These are phyloP conservation scores for Philonicus albiceps DNA, from an alignment of 2,888 invertebrate genomes.

Conservation along the genomic window DNA sequence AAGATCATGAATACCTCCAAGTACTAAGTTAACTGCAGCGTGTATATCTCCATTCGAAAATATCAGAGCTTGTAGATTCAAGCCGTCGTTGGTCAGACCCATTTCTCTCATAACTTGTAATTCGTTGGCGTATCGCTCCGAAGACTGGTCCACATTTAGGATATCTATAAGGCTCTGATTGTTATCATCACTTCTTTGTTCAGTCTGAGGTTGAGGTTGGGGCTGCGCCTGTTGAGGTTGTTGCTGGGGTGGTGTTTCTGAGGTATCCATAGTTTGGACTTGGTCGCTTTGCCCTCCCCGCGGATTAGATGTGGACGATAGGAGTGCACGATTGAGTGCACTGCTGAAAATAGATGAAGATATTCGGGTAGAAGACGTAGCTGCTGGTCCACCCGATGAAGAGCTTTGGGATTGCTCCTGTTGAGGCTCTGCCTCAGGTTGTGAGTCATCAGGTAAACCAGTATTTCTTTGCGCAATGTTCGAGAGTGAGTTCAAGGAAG, in stretches of 20 bases:
- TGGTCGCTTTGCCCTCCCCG: background rate
- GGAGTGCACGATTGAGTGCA: conserved; percentile 77
- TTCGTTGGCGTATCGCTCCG: conserved; percentile 65
- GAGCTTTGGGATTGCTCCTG: background rate
- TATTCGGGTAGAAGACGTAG: conserved; percentile 61
- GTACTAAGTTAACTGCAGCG: conserved; percentile 89
- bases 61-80: conserved; percentile 85
- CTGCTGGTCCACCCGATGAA: background rate
- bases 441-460: conserved; percentile 48
- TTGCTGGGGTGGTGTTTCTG: conserved; percentile 45
- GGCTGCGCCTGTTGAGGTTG: background rate
- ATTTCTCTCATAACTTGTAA: conserved; percentile 87
- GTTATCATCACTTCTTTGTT: conserved; percentile 54
- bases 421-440: background rate
- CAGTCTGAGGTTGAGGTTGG: background rate
- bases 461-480: conserved; percentile 61
- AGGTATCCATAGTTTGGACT: conserved; percentile 52
- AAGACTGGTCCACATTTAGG: background rate
- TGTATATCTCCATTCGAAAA: conserved; percentile 84
- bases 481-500: conserved; percentile 60
- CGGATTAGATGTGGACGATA: conserved; percentile 51
- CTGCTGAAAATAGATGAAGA: conserved; percentile 82
- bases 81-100: conserved; percentile 84
- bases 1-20: conserved; percentile 57
- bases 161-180: background rate